Conservation (phyloP, 2,888 invertebrate genomes). For the Eristalis arbustorum region DNA sequence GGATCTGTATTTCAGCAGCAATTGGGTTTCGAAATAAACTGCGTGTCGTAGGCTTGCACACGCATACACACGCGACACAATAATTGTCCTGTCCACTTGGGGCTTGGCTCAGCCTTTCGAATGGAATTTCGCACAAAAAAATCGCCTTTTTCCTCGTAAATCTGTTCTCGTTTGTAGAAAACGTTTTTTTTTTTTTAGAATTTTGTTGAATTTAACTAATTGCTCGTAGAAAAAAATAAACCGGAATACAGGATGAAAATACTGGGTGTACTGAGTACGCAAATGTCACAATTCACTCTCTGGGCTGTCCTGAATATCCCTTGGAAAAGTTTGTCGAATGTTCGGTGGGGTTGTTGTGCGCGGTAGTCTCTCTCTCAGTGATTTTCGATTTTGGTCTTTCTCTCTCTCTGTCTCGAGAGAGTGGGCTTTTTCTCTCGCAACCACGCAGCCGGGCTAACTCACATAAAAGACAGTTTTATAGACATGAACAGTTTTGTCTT, state of each 20-base stretch:
- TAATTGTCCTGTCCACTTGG: neutral
- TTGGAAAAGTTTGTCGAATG: slow-evolving; percentile 44
- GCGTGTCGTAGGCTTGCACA: neutral
- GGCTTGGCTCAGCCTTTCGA: neutral
- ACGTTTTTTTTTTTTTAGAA: slow-evolving; percentile 20
- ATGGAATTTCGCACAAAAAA: neutral
- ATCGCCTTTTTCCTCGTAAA: neutral
- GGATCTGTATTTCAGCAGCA: neutral
- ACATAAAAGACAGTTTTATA: neutral
- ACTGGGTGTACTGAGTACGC: slow-evolving; percentile 51
- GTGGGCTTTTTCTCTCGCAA: neutral
- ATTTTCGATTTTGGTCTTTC: neutral
- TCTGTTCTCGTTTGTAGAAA: neutral
- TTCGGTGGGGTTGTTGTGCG: neutral
- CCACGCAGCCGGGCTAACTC: slow-evolving; percentile 50
- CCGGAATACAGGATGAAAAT: slow-evolving; percentile 48
- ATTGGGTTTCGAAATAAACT: neutral
- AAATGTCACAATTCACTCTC: slow-evolving; percentile 46
- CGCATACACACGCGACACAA: slow-evolving; percentile 19
- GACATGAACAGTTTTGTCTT: slow-evolving; percentile 8
- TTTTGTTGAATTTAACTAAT: slow-evolving; percentile 5
- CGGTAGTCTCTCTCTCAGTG: neutral
- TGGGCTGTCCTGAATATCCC: slow-evolving; percentile 38
- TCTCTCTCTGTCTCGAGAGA: neutral
- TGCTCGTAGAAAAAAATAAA: slow-evolving; percentile 7